Base-by-base conservation (phyloP, 2,888 invertebrate species). In the Odontocolon sp. region DNA sequence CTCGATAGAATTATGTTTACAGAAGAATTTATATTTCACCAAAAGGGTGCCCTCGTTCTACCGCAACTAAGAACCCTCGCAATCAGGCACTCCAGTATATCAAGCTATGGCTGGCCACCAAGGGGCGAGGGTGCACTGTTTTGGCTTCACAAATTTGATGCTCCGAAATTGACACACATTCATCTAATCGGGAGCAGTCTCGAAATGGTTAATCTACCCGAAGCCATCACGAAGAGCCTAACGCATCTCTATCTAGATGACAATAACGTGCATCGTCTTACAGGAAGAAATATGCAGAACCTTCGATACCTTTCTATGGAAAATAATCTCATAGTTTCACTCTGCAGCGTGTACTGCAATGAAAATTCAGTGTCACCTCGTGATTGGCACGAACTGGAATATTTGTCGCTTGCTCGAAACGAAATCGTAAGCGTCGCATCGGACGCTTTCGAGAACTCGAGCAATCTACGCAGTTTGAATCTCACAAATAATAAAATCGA, bases 151-250 rank as follows among this genome's bases (percentile, higher is more conserved):
- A 11, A 0, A 2, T n/a, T 61, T 14, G 1, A 61, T 1, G 9
- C 26, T 1, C 64, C 71, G 5, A 64, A 64, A 2, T 47, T 71
- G 21, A 71, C 56, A 1, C 71, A 71, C 18, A 56, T 71, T 4
- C 21, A 57, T 21, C 6, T 71, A 5, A 11, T 16, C 14, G 21
- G 11, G 1, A 57, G 40, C 2, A 1, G 0, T 0, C 4, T 11
- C 6, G n/a, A 21, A 11, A 3, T 18, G 8, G 6, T 14, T 3
- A 2, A 31, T 16, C 18, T n/a, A 21, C 5, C 40, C 3, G n/a
- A n/a, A n/a, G 1, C 1, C 11, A 21, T 2, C 3, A 5, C n/a
- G 11, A 8, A 47, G 0, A 45, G 11, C 6, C 38, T 71, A 2
- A 71, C 63, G 0, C 28, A 64, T 57, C 28, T 71, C 0, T 21